Conservation (phyloP, 2,888 invertebrate genomes). For the Pheosia tremula region DNA sequence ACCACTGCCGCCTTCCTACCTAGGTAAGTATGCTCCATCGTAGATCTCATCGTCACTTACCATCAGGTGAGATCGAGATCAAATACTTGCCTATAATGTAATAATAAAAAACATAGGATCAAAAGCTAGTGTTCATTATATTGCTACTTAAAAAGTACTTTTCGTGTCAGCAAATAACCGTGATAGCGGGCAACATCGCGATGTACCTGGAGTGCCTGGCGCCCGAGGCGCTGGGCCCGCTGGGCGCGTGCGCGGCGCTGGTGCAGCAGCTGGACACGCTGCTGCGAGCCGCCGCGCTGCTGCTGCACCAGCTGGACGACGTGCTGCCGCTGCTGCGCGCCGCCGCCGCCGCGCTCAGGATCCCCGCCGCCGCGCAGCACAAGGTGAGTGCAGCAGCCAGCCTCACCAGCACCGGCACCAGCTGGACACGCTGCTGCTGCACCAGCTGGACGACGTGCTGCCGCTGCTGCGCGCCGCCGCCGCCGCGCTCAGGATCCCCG, state of each 20-base stretch:
- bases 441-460: constrained; percentile 92
- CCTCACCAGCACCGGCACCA: constrained; percentile 84
- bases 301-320: constrained; percentile 88
- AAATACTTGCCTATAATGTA: no score
- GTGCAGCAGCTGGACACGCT: constrained; percentile 94
- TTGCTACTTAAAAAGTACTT: no score
- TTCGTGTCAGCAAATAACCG: constrained; percentile 83
- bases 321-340: constrained; percentile 89
- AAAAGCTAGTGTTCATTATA: no score
- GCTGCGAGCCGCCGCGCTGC: constrained; percentile 90
- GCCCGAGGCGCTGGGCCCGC: constrained; percentile 90
- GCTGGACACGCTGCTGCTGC: constrained; percentile 92
- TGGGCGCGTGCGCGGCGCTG: constrained; percentile 88
- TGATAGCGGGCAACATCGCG: constrained; percentile 95
- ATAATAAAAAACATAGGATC: no score
- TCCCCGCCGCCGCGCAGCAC: constrained; percentile 92
- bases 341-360: constrained; percentile 91
- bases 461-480: constrained; percentile 87
- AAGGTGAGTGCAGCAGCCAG: constrained; percentile 89
- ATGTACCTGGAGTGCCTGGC: constrained; percentile 97
- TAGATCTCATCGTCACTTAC: no score
- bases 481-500: constrained; percentile 92
- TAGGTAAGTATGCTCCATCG: no score
- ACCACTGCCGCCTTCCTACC: no score
- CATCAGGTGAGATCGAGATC: no score